phyloP scores from a whole-genome alignment of 1,140 invertebrate genomes.

The Achatina immaculata region DNA sequence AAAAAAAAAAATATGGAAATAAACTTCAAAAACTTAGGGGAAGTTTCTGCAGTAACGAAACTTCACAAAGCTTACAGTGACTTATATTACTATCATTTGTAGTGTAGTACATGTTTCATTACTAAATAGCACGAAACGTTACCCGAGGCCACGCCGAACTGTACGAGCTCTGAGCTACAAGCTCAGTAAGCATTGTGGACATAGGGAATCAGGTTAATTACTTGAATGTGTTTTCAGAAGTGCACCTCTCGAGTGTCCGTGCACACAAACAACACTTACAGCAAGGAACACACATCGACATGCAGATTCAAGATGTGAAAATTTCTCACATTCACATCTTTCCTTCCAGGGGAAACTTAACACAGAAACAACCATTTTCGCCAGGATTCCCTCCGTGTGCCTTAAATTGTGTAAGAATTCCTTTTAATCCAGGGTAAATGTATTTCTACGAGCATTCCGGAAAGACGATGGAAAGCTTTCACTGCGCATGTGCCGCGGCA shows the following conservation, averaged over 20 bases:
- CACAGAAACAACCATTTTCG: conserved; percentile 13
- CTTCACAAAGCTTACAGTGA: too few species aligned
- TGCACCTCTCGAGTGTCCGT: neutral
- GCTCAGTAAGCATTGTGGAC: too few species aligned
- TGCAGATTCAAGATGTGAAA: neutral
- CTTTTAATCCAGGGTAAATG: neutral
- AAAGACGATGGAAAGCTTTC: neutral
- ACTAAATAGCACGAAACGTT: too few species aligned
- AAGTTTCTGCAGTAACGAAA: too few species aligned
- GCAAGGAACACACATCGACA: neutral
- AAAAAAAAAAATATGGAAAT: too few species aligned
- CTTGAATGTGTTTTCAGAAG: too few species aligned
- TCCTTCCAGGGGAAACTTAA: neutral
- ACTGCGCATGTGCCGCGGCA: neutral
- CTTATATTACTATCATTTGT: too few species aligned
- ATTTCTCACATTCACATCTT: neutral
- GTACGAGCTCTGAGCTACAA: too few species aligned
- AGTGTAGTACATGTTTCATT: too few species aligned
- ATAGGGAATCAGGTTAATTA: too few species aligned
- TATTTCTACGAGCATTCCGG: neutral
- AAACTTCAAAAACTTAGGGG: too few species aligned
- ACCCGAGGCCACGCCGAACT: too few species aligned
- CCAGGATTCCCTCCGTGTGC: neutral
- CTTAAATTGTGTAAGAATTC: neutral
- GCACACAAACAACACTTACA: neutral